Percentiles rank a stretch among this genome's conserved stretches.
These are phyloP conservation scores for Mesorhabditis sp. DNA, from an alignment of 2,888 invertebrate genomes.

Conservation along the genomic window DNA sequence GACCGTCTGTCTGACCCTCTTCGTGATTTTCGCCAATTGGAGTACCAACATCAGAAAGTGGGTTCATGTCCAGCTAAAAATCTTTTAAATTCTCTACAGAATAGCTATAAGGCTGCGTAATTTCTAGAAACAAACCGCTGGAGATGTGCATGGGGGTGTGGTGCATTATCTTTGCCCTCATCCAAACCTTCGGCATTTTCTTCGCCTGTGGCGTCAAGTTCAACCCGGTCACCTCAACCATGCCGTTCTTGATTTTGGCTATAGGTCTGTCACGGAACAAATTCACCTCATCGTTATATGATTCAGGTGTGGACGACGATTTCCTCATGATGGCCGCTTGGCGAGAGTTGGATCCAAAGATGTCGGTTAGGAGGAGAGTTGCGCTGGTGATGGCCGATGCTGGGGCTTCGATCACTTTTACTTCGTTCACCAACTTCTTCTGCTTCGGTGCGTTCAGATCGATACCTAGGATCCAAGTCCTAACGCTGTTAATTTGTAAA, in stretches of 20 bases:
- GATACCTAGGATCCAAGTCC: not conserved
- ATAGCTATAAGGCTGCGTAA: not conserved
- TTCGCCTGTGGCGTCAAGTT: conserved; percentile 52
- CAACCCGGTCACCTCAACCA: conserved; percentile 56
- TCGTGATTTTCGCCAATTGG: conserved; percentile 51
- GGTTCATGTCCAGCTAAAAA: not conserved
- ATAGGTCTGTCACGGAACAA: conserved; percentile 29
- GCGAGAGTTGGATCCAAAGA: conserved; percentile 48
- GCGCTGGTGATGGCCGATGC: conserved; percentile 56
- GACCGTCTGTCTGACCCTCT: conserved; percentile 49
- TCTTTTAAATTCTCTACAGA: not conserved
- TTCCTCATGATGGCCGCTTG: conserved; percentile 56
- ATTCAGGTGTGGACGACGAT: conserved; percentile 52
- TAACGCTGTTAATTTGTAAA: not conserved
- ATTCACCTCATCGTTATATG: not conserved
- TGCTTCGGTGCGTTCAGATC: conserved; percentile 42
- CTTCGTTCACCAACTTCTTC: conserved; percentile 57
- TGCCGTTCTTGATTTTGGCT: conserved; percentile 55
- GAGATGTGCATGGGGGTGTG: conserved; percentile 56
- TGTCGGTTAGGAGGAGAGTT: conserved; percentile 31
- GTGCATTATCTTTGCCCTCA: conserved; percentile 48
- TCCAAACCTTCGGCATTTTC: conserved; percentile 52
- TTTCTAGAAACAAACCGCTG: conserved; percentile 52
- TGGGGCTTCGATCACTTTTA: conserved; percentile 55
- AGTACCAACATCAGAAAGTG: conserved; percentile 41